Evolutionary conservation across 2,797 vertebrate genomes (phyloP).

Genomic region (Lagorchestes hirsutus): DNA sequence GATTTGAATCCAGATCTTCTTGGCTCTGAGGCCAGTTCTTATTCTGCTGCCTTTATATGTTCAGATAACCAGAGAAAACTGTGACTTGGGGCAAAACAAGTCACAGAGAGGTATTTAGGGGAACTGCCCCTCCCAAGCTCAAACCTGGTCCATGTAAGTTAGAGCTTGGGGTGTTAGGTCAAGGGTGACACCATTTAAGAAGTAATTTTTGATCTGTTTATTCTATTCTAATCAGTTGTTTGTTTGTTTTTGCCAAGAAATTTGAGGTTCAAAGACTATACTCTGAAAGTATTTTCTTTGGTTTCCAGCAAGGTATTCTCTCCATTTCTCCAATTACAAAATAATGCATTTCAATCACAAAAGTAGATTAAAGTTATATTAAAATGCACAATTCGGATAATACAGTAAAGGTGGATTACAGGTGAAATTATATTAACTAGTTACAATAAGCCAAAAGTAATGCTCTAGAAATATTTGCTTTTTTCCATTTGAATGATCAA

Average conservation of each 20-base stretch:
- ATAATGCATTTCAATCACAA: constrained; percentile 27
- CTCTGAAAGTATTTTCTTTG: constrained; percentile 9
- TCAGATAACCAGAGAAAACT: neutral
- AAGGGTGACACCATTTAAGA: neutral
- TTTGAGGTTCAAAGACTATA: constrained; percentile 38
- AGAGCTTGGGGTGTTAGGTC: neutral
- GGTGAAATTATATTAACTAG: constrained; percentile 12
- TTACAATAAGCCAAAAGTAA: constrained; percentile 12
- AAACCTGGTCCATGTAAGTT: neutral
- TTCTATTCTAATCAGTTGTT: neutral
- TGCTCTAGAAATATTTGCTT: neutral
- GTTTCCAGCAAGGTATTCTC: constrained; percentile 3
- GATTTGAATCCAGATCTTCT: neutral
- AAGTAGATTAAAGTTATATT: neutral
- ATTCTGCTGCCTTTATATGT: neutral
- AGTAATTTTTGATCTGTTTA: neutral
- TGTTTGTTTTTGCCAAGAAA: constrained; percentile 23
- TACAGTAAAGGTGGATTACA: neutral
- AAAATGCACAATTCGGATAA: neutral
- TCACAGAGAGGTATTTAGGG: neutral
- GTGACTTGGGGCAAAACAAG: neutral
- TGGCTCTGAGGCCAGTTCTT: neutral
- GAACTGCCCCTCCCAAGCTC: neutral
- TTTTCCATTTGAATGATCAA: neutral
- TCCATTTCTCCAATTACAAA: neutral